These are phyloP conservation scores for Myopa testacea DNA, from an alignment of 2,888 invertebrate genomes.

Conservation along the genomic window DNA sequence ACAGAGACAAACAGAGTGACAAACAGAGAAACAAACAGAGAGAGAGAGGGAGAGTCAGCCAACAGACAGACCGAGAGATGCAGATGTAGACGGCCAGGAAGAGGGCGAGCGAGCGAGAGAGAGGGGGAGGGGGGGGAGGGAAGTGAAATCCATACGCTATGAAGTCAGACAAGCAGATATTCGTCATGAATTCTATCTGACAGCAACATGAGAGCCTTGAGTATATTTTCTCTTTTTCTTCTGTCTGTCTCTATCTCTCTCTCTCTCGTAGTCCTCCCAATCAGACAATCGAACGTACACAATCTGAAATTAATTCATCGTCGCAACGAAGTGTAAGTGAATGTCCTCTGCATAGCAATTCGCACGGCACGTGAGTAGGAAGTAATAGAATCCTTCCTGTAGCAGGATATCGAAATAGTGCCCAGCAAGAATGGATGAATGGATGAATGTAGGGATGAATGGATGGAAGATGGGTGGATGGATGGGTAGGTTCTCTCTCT, in stretches of 20 bases:
- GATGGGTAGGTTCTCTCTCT: too few relatives aligned
- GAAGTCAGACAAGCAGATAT: background rate
- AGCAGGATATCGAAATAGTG: background rate
- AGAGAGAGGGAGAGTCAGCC: background rate
- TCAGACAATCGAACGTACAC: conserved; percentile 30
- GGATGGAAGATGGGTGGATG: background rate
- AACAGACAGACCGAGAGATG: background rate
- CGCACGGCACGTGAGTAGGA: background rate
- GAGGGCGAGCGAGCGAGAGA: background rate
- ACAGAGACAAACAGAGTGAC: background rate
- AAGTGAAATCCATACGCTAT: background rate
- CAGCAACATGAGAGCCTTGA: too few relatives aligned
- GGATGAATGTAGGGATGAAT: background rate
- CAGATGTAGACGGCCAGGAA: background rate
- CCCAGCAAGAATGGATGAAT: background rate
- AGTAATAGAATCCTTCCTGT: background rate
- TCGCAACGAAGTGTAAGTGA: conserved; percentile 30
- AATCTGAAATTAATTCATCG: conserved; percentile 31
- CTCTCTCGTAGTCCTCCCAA: background rate
- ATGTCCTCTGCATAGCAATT: conserved; percentile 34
- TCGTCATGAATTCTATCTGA: too few relatives aligned
- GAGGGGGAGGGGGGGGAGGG: background rate
- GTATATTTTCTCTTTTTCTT: too few relatives aligned
- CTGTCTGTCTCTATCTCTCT: background rate
- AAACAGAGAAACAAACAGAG: background rate